Conservation (phyloP, 2,888 invertebrate genomes). For the Physocephala rufipes region DNA sequence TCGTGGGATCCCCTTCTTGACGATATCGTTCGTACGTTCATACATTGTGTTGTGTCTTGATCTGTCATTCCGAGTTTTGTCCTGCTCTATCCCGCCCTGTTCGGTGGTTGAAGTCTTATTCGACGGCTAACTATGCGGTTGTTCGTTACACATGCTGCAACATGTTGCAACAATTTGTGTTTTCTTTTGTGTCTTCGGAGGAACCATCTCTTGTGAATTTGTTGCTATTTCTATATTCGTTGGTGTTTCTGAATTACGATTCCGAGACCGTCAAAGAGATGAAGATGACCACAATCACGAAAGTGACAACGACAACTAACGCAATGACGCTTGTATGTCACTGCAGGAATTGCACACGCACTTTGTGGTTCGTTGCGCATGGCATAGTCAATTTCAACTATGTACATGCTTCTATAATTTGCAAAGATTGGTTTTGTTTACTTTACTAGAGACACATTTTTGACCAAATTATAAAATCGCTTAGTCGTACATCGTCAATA, state of each 20-base stretch:
- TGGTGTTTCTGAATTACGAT: background rate
- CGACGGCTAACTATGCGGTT: conserved; percentile 56
- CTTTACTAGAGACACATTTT: too few relatives aligned
- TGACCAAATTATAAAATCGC: too few relatives aligned
- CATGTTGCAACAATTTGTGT: too few relatives aligned
- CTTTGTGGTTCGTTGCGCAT: background rate
- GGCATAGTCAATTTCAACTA: background rate
- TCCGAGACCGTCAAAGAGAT: too few relatives aligned
- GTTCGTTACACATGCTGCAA: conserved; percentile 2
- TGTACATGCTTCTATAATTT: background rate
- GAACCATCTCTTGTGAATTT: background rate
- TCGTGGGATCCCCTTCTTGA: conserved; percentile 4
- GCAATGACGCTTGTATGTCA: too few relatives aligned
- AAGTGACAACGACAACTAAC: background rate
- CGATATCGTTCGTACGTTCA: conserved; percentile 45
- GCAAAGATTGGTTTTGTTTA: background rate
- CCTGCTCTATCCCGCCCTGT: conserved; percentile 42
- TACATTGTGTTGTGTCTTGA: too few relatives aligned
- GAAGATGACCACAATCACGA: too few relatives aligned
- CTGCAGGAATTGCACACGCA: too few relatives aligned
- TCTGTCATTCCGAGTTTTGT: too few relatives aligned
- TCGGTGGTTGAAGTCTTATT: conserved; percentile 38
- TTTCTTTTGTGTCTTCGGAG: too few relatives aligned
- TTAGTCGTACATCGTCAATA: too few relatives aligned
- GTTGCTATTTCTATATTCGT: background rate